Percentiles rank a stretch among this genome's conserved stretches.
phyloP scores from a whole-genome alignment of 2,797 vertebrate species.

The Odontamblyopus lacepedii region DNA sequence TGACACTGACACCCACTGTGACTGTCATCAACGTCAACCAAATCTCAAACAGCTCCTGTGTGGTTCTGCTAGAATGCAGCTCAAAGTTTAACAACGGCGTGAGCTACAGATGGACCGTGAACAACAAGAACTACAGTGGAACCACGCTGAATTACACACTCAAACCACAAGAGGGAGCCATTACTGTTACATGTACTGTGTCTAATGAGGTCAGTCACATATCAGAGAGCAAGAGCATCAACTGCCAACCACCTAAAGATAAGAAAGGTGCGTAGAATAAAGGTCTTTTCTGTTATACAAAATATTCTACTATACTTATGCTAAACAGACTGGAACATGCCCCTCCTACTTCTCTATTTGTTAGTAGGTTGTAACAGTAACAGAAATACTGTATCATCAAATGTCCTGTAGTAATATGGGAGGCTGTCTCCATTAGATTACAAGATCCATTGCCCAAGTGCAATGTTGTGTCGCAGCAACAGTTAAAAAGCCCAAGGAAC shows the following conservation, averaged over 20 bases:
- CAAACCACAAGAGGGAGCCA: not conserved
- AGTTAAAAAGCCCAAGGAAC: too few species aligned
- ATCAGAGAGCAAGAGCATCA: rapidly evolving
- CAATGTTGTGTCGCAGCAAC: too few species aligned
- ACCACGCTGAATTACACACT: not conserved
- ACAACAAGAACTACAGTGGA: not conserved
- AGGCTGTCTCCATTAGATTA: too few species aligned
- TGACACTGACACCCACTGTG: not conserved
- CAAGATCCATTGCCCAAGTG: too few species aligned
- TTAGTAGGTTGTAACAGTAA: too few species aligned
- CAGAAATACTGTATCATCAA: too few species aligned
- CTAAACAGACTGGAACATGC: too few species aligned
- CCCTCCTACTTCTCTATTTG: too few species aligned
- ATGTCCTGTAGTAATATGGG: too few species aligned
- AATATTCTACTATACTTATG: not conserved
- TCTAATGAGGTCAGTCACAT: not conserved
- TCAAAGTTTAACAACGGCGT: rapidly evolving
- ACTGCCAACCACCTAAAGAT: rapidly evolving
- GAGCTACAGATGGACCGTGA: slow-evolving; percentile 41
- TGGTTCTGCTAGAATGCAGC: slow-evolving; percentile 34
- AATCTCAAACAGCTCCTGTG: slow-evolving; percentile 2
- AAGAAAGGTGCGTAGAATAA: not conserved
- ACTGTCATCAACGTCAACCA: rapidly evolving
- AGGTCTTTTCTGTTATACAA: not conserved
- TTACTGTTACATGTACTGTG: slow-evolving; percentile 36